These are phyloP conservation scores for Epistrophe grossulariae DNA, from an alignment of 2,888 invertebrate genomes.

Conservation along the genomic window DNA sequence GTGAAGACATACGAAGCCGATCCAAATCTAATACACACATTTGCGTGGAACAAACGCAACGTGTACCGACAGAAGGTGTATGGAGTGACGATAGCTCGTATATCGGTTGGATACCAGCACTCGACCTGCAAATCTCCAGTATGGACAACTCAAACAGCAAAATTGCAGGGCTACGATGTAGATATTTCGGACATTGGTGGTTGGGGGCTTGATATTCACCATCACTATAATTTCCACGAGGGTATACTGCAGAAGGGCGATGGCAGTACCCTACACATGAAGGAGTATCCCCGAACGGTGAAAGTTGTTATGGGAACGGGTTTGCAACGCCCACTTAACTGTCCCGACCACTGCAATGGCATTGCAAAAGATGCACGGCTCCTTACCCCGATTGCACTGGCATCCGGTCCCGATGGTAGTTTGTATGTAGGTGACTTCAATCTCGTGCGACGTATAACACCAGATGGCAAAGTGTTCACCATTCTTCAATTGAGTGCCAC, in stretches of 20 bases:
- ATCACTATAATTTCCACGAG: slow-evolving; percentile 99
- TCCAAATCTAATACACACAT: slow-evolving; percentile 96
- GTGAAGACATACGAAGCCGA: slow-evolving; percentile 98
- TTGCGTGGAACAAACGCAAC: slow-evolving; percentile 99
- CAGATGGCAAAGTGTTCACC: slow-evolving; percentile 95
- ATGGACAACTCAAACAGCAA: slow-evolving; percentile 98
- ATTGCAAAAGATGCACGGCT: slow-evolving; percentile 94
- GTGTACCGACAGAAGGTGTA: slow-evolving; percentile 98
- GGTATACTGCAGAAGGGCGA: slow-evolving; percentile 99
- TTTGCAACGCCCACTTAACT: slow-evolving; percentile 92
- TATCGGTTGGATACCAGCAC: slow-evolving; percentile 97
- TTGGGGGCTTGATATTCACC: slow-evolving; percentile 99
- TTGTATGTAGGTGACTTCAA: slow-evolving; percentile 99
- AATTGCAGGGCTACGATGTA: slow-evolving; percentile 97
- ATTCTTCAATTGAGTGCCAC: slow-evolving; percentile 95
- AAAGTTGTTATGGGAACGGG: slow-evolving; percentile 97
- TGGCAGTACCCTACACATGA: slow-evolving; percentile 96
- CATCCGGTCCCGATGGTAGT: slow-evolving; percentile 98
- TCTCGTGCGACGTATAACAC: slow-evolving; percentile 94
- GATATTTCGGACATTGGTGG: slow-evolving; percentile 98
- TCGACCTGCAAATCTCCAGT: slow-evolving; percentile 93
- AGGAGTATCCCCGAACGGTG: slow-evolving; percentile 95
- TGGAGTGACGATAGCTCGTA: slow-evolving; percentile 93
- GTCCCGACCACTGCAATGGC: slow-evolving; percentile 94
- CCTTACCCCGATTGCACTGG: slow-evolving; percentile 96